phyloP scores from a whole-genome alignment of 2,113 vertebrate species.

The Pogonocichla stellata region DNA sequence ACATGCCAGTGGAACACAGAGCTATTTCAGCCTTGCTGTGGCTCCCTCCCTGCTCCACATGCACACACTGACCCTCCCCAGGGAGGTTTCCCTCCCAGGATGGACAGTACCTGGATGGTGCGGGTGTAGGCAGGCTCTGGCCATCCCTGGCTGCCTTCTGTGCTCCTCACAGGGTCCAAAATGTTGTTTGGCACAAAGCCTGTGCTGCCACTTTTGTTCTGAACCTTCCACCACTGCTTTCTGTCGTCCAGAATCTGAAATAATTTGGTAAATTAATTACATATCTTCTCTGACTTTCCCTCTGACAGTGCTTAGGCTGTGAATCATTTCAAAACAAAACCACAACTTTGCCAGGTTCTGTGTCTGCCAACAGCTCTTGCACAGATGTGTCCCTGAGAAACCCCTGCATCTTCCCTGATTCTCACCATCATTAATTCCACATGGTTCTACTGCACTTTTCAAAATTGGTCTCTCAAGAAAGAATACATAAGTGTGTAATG shows the following conservation, averaged over 20 bases:
- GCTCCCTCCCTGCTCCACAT: neutral
- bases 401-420: neutral
- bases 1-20: rapidly evolving
- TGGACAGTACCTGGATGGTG: slow-evolving; percentile 86
- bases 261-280: neutral
- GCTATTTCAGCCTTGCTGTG: neutral
- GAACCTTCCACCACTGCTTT: slow-evolving; percentile 99
- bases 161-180: slow-evolving; percentile 80
- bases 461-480: neutral
- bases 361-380: neutral
- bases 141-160: slow-evolving; percentile 74
- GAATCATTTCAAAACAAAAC: neutral
- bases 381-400: neutral
- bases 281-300: neutral
- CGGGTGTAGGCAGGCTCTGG: slow-evolving; percentile 87
- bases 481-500: neutral
- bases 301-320: neutral
- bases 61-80: rapidly evolving
- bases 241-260: slow-evolving; percentile 90
- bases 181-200: slow-evolving; percentile 99
- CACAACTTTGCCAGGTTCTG: neutral
- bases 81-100: neutral
- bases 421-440: neutral
- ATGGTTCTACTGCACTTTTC: neutral
- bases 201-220: slow-evolving; percentile 78